Base-by-base conservation (phyloP, 1,140 invertebrate genomes). In the Drosophila azteca region DNA sequence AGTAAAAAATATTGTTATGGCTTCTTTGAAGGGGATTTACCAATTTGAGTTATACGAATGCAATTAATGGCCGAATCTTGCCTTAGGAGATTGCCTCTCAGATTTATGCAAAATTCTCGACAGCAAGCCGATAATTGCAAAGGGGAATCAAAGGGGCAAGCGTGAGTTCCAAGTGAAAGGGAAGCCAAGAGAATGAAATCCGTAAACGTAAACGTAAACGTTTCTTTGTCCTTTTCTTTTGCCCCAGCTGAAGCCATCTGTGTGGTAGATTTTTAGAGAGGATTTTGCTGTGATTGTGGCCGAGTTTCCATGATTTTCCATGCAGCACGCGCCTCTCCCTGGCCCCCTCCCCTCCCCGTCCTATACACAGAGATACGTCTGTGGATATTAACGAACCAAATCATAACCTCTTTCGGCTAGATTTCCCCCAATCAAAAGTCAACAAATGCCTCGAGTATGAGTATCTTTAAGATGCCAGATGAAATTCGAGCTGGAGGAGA, bases 1-100 rank as follows among this genome's bases (percentile, higher is more conserved):
- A 68, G 66, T 35, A 57, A 35, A 69, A 69, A 69, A 69, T 69
- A 69, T 69, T 51, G 64, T 69, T 69, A 69, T 69, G 64, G 66
- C 64, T 22, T 26, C n/a, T 31, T 51, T 13, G 54, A 29, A 41
- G 64, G 49, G 64, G 64, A 67, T 55, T 69, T 54, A 45, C 44
- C 64, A 68, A 41, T 68, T 50, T 69, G 64, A 68, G 66, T 69
- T 69, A 69, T 69, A 57, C 52, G 64, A 69, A 69, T 45, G 66
- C 66, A 69, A 69, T 69, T 69, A 69, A 69, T 68, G 66, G 51
- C n/a, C 11, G 31, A 29, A 46, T 26, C 35, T 67, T 53, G 31
- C 2, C 31, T 65, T 15, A 9, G 39, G 8, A 35, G 49, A 20
- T 20, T 20, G 17, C 20, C 24, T 3, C 24, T n/a, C 55, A 22